These are phyloP conservation scores for Philereme vetulata DNA, from an alignment of 2,888 invertebrate genomes.

Conservation along the genomic window DNA sequence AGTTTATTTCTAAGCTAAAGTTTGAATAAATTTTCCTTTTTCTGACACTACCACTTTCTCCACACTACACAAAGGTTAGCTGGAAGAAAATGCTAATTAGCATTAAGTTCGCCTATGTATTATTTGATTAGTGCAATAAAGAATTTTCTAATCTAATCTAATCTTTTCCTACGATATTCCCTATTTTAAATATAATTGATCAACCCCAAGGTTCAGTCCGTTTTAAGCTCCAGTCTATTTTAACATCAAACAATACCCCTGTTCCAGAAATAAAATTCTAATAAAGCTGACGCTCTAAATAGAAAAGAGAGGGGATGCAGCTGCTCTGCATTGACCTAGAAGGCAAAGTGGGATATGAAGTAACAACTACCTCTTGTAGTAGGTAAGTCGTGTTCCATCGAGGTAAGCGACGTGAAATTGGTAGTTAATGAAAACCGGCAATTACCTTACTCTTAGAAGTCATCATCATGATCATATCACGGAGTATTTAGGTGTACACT, in stretches of 20 bases:
- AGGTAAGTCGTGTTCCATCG: background rate
- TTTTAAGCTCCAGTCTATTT: slow-evolving; percentile 4
- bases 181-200: background rate
- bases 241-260: slow-evolving; percentile 4
- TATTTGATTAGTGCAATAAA: too few relatives aligned
- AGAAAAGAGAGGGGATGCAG: slow-evolving; percentile 41
- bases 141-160: too few relatives aligned
- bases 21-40: too few relatives aligned
- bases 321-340: slow-evolving; percentile 46
- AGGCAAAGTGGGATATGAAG: slow-evolving; percentile 34
- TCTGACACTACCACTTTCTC: too few relatives aligned
- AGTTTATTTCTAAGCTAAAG: too few relatives aligned
- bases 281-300: slow-evolving; percentile 35
- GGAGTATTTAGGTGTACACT: background rate
- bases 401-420: background rate
- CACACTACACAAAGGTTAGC: too few relatives aligned
- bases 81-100: too few relatives aligned
- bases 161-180: too few relatives aligned
- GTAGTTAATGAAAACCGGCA: background rate
- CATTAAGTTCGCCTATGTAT: too few relatives aligned
- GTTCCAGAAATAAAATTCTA: slow-evolving; percentile 21
- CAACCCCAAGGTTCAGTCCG: background rate
- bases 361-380: slow-evolving; percentile 1
- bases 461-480: background rate
- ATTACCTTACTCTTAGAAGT: background rate